A percentile compares a stretch with the other conserved stretches of the same genome.
These are phyloP conservation scores for Labeo rohita DNA, from an alignment of 2,113 vertebrate species.

Conservation along the genomic window DNA sequence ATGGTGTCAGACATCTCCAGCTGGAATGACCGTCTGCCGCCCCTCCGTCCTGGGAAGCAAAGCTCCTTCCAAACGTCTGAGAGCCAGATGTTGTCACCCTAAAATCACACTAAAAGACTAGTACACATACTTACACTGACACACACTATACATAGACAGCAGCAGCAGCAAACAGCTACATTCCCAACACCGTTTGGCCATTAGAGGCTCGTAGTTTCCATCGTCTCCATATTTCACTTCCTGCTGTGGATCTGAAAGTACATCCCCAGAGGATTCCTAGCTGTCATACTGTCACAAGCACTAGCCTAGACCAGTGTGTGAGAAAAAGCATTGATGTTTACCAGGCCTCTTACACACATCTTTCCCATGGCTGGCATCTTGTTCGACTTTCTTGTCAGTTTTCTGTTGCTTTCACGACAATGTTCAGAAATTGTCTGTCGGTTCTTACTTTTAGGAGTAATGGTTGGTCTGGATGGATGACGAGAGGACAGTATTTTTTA, in stretches of 20 bases:
- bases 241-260: constrained; percentile 61
- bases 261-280: constrained; percentile 63
- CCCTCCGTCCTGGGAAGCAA: constrained; percentile 20
- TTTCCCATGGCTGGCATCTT: constrained; percentile 35
- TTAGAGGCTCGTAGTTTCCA: constrained; percentile 55
- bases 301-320: constrained; percentile 59
- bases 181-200: constrained; percentile 9
- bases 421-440: constrained; percentile 44
- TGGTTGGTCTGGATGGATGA: constrained; percentile 43
- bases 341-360: constrained; percentile 57
- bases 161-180: not conserved
- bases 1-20: constrained; percentile 37
- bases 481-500: not conserved
- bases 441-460: constrained; percentile 30
- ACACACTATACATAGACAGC: constrained; percentile 17
- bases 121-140: not conserved
- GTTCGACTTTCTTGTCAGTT: constrained; percentile 52
- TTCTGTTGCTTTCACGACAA: constrained; percentile 19
- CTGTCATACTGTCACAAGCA: constrained; percentile 70
- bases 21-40: constrained; percentile 39
- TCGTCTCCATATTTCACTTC: constrained; percentile 69
- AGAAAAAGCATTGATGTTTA: constrained; percentile 69
- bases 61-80: constrained; percentile 55
- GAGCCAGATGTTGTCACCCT: constrained; percentile 69
- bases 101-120: constrained; percentile 50